phyloP scores from a whole-genome alignment of 2,888 invertebrate genomes.

The Megalurothrips usitatus region DNA sequence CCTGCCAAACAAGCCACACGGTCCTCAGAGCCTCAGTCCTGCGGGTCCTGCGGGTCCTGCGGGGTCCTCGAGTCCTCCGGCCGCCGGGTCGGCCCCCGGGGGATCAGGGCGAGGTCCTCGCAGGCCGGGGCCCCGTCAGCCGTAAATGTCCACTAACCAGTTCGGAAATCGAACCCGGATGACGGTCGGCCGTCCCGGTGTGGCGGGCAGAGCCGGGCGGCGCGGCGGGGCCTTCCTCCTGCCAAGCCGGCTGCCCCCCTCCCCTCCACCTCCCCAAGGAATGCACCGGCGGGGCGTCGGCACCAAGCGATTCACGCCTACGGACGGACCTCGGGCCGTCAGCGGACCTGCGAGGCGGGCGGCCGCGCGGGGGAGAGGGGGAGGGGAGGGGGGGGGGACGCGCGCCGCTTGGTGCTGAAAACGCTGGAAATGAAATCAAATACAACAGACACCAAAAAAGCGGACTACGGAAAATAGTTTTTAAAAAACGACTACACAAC shows the following conservation, averaged over 20 bases:
- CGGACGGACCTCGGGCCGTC: background rate
- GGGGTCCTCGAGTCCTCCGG: too few species aligned
- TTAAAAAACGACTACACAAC: too few species aligned
- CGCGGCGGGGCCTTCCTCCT: background rate
- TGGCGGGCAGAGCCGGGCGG: background rate
- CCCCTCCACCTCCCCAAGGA: background rate
- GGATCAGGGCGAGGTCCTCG: background rate
- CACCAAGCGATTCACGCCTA: slow-evolving; percentile 18
- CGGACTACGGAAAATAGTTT: too few species aligned
- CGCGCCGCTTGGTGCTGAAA: too few species aligned
- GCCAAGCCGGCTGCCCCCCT: background rate
- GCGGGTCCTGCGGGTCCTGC: too few species aligned
- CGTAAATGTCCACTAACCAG: slow-evolving; percentile 26
- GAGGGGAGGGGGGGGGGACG: too few species aligned
- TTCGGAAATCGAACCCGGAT: slow-evolving; percentile 24
- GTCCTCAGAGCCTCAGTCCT: background rate
- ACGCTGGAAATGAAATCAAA: too few species aligned
- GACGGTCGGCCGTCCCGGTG: background rate
- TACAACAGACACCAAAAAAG: too few species aligned
- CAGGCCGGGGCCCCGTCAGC: background rate
- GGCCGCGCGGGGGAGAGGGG: too few species aligned
- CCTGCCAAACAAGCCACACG: background rate
- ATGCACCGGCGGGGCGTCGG: slow-evolving; percentile 11
- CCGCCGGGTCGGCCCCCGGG: background rate
- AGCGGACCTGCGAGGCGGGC: background rate